Percentiles rank a stretch among this genome's conserved stretches.
phyloP scores from a whole-genome alignment of 2,888 invertebrate genomes.

The Drosophila austrosaltans region DNA sequence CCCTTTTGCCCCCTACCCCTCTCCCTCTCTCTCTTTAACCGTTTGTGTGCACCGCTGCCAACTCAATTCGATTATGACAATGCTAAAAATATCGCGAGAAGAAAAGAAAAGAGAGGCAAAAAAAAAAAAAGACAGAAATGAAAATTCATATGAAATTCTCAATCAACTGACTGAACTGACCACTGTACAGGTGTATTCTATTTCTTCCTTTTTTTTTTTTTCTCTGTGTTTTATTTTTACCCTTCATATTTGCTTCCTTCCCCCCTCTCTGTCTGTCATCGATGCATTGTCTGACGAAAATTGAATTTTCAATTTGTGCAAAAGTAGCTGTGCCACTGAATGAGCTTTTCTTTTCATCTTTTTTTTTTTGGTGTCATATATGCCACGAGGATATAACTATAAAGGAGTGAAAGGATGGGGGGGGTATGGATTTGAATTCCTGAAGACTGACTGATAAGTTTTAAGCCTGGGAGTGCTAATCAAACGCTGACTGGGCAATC shows the following conservation, averaged over 20 bases:
- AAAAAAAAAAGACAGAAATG: constrained; percentile 55
- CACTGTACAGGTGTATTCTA: constrained; percentile 12
- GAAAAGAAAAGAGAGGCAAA: constrained; percentile 55
- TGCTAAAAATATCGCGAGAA: constrained; percentile 67
- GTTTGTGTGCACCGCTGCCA: background rate
- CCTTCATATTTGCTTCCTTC: constrained; percentile 7
- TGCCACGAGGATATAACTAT: constrained; percentile 13
- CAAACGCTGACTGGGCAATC: constrained; percentile 63
- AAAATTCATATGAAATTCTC: constrained; percentile 58
- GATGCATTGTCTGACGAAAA: constrained; percentile 58
- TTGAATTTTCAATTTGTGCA: constrained; percentile 61
- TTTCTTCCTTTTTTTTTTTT: background rate
- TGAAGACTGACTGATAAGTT: constrained; percentile 61
- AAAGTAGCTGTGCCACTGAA: constrained; percentile 26
- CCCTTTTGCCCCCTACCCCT: constrained; percentile 2
- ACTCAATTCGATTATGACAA: constrained; percentile 65
- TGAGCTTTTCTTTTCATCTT: constrained; percentile 12
- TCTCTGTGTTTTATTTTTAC: background rate
- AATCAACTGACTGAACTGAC: constrained; percentile 49
- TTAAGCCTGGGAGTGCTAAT: constrained; percentile 68
- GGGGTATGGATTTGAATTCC: constrained; percentile 7
- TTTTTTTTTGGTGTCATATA: constrained; percentile 19
- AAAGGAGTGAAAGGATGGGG: background rate
- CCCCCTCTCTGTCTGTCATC: background rate
- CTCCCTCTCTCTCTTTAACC: background rate